Percentiles rank a stretch among this genome's conserved stretches.
These are phyloP conservation scores for Hippopotamus amphibius DNA, from an alignment of 2,113 vertebrate species.

Conservation along the genomic window DNA sequence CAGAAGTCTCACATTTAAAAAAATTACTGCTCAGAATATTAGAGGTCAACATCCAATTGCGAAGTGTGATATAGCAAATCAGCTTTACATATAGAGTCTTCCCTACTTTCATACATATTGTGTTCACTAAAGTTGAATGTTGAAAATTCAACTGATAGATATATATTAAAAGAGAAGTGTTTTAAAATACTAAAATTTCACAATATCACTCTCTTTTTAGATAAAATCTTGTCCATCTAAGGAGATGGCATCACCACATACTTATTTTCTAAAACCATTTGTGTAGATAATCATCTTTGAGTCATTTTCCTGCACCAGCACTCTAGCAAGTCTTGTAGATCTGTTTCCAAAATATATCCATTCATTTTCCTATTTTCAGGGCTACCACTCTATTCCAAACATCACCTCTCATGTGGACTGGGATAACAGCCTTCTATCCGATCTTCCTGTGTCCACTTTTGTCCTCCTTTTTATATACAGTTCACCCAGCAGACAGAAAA, in stretches of 20 bases:
- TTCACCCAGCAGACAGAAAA: background rate
- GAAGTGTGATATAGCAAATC: background rate
- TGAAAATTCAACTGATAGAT: background rate
- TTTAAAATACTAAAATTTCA: conserved; percentile 2
- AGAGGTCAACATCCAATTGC: background rate
- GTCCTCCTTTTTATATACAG: background rate
- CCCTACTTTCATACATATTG: background rate
- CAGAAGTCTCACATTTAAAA: background rate
- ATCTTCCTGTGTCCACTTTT: background rate
- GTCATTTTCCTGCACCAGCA: background rate
- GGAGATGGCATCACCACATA: background rate
- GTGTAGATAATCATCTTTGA: background rate
- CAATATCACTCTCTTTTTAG: background rate
- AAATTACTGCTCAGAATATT: background rate
- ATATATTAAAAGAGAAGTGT: background rate
- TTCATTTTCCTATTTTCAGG: background rate
- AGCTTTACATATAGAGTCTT: background rate
- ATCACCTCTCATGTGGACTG: background rate
- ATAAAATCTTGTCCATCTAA: background rate
- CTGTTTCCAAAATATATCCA: background rate
- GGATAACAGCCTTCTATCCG: background rate
- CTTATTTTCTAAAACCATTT: background rate
- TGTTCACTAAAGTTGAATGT: background rate
- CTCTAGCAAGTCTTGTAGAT: background rate
- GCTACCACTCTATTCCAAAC: background rate